phyloP scores from a whole-genome alignment of 2,113 vertebrate genomes.

The Zingel zingel region DNA sequence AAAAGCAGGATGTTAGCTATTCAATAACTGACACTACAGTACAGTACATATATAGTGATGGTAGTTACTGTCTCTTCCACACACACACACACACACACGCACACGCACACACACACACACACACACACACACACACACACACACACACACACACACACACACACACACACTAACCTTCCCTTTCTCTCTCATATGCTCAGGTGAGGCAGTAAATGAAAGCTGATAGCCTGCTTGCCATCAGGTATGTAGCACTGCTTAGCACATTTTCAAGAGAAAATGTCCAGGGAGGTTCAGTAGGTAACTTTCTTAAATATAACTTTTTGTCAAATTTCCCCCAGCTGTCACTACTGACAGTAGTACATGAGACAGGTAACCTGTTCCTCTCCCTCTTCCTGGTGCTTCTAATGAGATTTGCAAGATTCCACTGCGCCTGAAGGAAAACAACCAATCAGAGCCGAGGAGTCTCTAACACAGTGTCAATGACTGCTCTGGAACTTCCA shows the following conservation, averaged over 20 bases:
- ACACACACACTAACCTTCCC: conserved; percentile 32
- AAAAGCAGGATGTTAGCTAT: conserved; percentile 46
- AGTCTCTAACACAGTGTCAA: no score
- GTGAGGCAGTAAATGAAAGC: conserved; percentile 55
- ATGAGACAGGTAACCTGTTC: no score
- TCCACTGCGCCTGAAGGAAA: no score
- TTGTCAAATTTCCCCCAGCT: no score
- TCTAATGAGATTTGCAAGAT: no score
- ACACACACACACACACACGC: conserved; percentile 22
- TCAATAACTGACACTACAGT: conserved; percentile 47
- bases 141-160: conserved; percentile 17
- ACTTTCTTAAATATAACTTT: no score
- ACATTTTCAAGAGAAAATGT: conserved; percentile 43
- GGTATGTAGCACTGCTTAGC: conserved; percentile 40
- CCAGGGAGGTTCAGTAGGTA: no score
- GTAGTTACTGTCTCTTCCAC: conserved; percentile 36
- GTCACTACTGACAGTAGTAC: no score
- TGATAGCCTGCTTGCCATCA: conserved; percentile 30
- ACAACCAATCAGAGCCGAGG: no score
- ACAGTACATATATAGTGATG: conserved; percentile 29
- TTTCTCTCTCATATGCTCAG: conserved; percentile 37
- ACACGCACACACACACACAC: conserved; percentile 36
- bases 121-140: conserved; percentile 32
- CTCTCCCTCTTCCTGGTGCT: no score
- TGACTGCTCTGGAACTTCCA: no score